phyloP scores from a whole-genome alignment of 2,888 invertebrate genomes.

The Apotomis betuletana region DNA sequence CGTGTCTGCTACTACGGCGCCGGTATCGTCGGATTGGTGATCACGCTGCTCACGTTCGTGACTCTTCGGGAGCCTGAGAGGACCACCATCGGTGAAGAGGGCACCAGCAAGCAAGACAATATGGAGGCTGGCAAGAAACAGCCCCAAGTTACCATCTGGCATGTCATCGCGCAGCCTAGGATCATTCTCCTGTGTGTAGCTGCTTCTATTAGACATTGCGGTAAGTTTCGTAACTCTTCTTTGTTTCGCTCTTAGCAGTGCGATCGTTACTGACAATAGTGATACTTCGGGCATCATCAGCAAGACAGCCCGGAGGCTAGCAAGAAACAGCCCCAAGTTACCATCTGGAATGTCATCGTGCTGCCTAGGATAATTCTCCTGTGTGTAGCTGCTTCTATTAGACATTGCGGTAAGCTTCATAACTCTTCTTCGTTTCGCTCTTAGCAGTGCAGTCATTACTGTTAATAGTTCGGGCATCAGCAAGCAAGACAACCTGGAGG shows the following conservation, averaged over 20 bases:
- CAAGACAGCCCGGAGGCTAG: slow-evolving; percentile 67
- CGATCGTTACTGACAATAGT: too few relatives aligned
- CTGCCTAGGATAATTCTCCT: slow-evolving; percentile 91
- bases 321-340: slow-evolving; percentile 81
- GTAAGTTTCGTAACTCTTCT: slow-evolving; percentile 65
- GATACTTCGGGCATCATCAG: slow-evolving; percentile 47
- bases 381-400: slow-evolving; percentile 93
- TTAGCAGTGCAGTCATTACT: too few relatives aligned
- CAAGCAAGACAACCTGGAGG: background rate
- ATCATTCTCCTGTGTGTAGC: slow-evolving; percentile 91
- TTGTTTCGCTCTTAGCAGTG: too few relatives aligned
- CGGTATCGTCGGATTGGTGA: slow-evolving; percentile 88
- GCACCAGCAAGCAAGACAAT: slow-evolving; percentile 60
- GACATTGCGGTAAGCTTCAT: slow-evolving; percentile 88
- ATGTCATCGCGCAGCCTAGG: slow-evolving; percentile 89
- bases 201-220: slow-evolving; percentile 94
- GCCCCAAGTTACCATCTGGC: slow-evolving; percentile 87
- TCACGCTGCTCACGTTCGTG: slow-evolving; percentile 88
- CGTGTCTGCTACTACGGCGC: slow-evolving; percentile 91
- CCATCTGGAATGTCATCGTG: slow-evolving; percentile 89
- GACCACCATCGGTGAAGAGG: slow-evolving; percentile 89
- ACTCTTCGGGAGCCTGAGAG: slow-evolving; percentile 91
- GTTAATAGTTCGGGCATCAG: too few relatives aligned
- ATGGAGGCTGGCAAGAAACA: slow-evolving; percentile 75
- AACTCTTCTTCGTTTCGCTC: background rate